Percentiles rank a stretch among this genome's conserved stretches.
phyloP scores from a whole-genome alignment of 2,113 vertebrate species.

The Tragelaphus buxtoni region DNA sequence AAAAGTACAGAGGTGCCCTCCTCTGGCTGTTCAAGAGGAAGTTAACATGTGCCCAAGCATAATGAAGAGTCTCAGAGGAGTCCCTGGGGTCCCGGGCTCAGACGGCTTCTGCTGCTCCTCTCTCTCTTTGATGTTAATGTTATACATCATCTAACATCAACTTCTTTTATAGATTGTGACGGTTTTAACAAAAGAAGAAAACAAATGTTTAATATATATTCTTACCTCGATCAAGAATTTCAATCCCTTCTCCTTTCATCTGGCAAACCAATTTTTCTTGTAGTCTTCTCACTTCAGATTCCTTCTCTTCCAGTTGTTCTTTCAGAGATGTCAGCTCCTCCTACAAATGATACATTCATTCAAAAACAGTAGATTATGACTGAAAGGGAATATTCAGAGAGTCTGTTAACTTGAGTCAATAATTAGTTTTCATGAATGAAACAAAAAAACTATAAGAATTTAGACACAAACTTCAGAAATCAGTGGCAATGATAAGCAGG shows the following conservation, averaged over 20 bases:
- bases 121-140: neutral
- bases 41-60: rapidly evolving
- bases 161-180: neutral
- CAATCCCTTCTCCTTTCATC: slow-evolving; percentile 80
- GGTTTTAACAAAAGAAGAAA: neutral
- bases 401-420: neutral
- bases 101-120: neutral
- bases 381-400: neutral
- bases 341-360: slow-evolving; percentile 73
- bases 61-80: neutral
- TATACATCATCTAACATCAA: neutral
- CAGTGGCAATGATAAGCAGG: neutral
- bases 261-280: slow-evolving; percentile 88
- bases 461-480: slow-evolving; percentile 30
- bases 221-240: slow-evolving; percentile 89
- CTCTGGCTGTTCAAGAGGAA: neutral
- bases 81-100: too few relatives aligned
- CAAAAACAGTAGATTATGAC: neutral
- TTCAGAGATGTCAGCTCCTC: slow-evolving; percentile 90
- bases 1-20: neutral
- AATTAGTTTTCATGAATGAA: neutral
- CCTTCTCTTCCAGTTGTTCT: slow-evolving; percentile 91
- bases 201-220: neutral
- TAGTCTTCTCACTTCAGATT: slow-evolving; percentile 87
- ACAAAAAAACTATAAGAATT: slow-evolving; percentile 20